Conservation (phyloP, 2,797 vertebrate genomes). For the Takifugu rubripes region DNA sequence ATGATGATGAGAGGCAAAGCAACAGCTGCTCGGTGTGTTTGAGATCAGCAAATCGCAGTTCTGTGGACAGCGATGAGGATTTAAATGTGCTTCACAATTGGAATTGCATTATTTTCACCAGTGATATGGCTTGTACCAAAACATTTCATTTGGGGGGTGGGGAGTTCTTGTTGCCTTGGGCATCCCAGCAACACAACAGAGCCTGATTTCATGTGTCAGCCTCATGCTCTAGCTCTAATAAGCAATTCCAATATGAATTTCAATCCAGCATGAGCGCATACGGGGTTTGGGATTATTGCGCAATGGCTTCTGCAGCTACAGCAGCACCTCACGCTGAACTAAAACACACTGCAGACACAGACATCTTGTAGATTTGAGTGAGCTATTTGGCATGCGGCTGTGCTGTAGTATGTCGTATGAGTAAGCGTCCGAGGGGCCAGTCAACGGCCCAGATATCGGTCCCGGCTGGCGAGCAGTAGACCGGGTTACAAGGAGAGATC, state of each 20-base stretch:
- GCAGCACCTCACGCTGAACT: conserved; percentile 11
- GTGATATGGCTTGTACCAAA: no score
- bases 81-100: conserved; percentile 22
- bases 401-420: conserved; percentile 54
- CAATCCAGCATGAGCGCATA: no score
- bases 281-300: no score
- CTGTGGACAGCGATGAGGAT: background rate
- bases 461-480: conserved; percentile 44
- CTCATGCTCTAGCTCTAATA: no score
- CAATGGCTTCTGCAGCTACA: no score
- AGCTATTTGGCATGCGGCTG: conserved; percentile 44
- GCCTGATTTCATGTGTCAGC: no score
- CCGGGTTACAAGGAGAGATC: conserved; percentile 74
- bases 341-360: conserved; percentile 25
- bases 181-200: no score
- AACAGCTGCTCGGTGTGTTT: no score
- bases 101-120: no score
- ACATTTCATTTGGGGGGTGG: no score
- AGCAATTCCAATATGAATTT: no score
- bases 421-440: conserved; percentile 47
- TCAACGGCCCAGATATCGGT: conserved; percentile 49
- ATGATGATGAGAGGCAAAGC: conserved; percentile 6
- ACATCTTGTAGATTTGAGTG: conserved; percentile 38
- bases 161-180: no score
- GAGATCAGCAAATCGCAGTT: rapidly evolving